These are phyloP conservation scores for Brachypteracias leptosomus DNA, from an alignment of 2,113 vertebrate genomes.

Conservation along the genomic window DNA sequence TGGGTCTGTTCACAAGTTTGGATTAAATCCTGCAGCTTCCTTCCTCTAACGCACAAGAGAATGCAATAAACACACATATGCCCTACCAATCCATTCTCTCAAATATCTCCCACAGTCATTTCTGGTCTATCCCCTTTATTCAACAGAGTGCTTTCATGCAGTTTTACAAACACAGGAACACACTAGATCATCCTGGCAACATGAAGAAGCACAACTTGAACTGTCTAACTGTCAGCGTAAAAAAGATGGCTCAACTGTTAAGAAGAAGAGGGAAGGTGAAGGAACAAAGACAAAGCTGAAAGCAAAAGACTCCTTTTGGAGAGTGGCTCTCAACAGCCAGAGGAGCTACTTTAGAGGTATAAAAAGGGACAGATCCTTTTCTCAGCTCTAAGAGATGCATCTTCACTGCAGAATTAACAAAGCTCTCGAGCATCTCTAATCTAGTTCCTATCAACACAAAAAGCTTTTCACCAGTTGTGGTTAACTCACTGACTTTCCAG, in stretches of 20 bases:
- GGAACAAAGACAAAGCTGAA: not conserved
- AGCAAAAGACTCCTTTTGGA: not conserved
- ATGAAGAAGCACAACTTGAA: slow-evolving; percentile 22
- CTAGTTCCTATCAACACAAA: not conserved
- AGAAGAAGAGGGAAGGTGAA: not conserved
- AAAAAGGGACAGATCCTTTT: not conserved
- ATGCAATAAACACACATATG: not conserved
- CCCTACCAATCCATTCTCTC: not conserved
- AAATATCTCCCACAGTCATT: slow-evolving; percentile 22
- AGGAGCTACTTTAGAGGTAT: not conserved
- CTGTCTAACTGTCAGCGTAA: not conserved
- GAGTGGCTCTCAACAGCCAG: not conserved
- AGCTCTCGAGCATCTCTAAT: not conserved
- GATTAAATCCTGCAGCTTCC: not conserved
- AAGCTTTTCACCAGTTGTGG: not conserved
- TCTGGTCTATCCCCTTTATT: slow-evolving; percentile 1
- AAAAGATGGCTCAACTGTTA: not conserved
- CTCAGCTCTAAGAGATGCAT: not conserved
- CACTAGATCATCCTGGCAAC: slow-evolving; percentile 43
- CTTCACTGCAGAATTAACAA: not conserved
- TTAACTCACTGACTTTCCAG: not conserved
- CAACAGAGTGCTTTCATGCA: not conserved
- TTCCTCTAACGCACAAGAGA: not conserved
- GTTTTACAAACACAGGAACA: slow-evolving; percentile 1
- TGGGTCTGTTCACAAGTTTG: not conserved